Evolutionary conservation across 2,797 vertebrate genomes (phyloP).

Genomic region (Rhinella marina): DNA sequence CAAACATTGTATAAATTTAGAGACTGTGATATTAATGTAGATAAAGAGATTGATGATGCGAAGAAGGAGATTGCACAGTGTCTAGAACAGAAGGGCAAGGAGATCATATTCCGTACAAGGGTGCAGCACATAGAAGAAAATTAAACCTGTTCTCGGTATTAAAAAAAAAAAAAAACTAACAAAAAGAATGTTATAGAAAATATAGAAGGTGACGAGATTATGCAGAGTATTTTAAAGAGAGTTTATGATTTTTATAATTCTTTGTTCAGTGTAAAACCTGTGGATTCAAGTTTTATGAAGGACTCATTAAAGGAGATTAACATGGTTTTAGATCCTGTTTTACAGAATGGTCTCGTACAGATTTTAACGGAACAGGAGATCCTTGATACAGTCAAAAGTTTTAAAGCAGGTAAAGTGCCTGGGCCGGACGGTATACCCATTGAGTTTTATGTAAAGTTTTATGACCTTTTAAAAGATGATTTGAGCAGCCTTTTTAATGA

Average conservation of each 20-base stretch:
- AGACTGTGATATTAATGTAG: neutral
- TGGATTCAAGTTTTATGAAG: neutral
- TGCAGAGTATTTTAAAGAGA: neutral
- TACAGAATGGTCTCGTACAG: neutral
- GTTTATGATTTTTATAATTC: neutral
- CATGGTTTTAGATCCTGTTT: neutral
- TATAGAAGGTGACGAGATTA: neutral
- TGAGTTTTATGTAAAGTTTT: neutral
- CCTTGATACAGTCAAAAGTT: neutral
- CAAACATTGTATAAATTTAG: neutral
- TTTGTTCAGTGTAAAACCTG: neutral
- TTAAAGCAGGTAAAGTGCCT: neutral
- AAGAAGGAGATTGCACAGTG: neutral
- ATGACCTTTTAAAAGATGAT: neutral
- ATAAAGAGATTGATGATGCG: neutral
- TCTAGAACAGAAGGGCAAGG: neutral
- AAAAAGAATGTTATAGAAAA: neutral
- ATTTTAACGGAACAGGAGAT: neutral
- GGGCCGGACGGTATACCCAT: no score
- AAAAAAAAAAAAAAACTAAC: neutral
- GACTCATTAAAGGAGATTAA: neutral
- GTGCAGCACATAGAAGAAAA: neutral
- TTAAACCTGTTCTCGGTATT: neutral
- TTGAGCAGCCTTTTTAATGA: neutral
- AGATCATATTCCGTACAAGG: neutral